Conservation (phyloP, 1,140 invertebrate genomes). For the Lithobius niger region DNA sequence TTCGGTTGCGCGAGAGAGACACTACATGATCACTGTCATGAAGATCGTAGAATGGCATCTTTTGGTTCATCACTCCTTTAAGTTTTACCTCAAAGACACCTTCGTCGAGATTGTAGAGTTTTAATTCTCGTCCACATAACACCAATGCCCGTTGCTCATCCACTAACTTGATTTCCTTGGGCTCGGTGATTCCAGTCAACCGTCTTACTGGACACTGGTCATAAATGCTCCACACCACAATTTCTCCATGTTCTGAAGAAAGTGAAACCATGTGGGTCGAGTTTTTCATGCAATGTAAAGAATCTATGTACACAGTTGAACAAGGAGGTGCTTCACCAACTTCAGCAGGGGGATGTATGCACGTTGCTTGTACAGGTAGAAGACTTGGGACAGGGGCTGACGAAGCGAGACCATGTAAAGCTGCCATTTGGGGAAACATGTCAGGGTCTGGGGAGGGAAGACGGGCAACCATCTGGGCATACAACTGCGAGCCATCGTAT, state of each 20-base stretch:
- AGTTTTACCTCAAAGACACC: conserved; percentile 54
- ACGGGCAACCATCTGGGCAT: conserved; percentile 47
- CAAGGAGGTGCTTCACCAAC: conserved; percentile 2
- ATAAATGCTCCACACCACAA: conserved; percentile 52
- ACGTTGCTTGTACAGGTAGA: conserved; percentile 16
- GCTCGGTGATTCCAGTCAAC: conserved; percentile 40
- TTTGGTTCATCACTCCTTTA: conserved; percentile 80
- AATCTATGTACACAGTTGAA: neutral
- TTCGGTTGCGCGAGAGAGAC: conserved; percentile 64
- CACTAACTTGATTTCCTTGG: conserved; percentile 31
- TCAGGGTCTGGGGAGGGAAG: conserved; percentile 30
- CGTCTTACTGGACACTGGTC: conserved; percentile 45
- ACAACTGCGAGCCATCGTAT: conserved; percentile 60
- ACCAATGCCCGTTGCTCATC: conserved; percentile 57
- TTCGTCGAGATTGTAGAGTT: conserved; percentile 60
- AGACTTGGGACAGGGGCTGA: conserved; percentile 15
- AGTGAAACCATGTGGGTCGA: conserved; percentile 50
- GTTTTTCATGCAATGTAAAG: conserved; percentile 8
- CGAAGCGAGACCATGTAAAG: conserved; percentile 24
- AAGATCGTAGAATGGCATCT: conserved; percentile 75
- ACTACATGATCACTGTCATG: conserved; percentile 65
- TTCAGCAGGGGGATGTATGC: conserved; percentile 17
- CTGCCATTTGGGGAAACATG: conserved; percentile 26
- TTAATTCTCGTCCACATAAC: conserved; percentile 61
- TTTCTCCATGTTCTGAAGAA: conserved; percentile 53